phyloP scores from a whole-genome alignment of 2,113 vertebrate genomes.

The Girardinichthys multiradiatus region DNA sequence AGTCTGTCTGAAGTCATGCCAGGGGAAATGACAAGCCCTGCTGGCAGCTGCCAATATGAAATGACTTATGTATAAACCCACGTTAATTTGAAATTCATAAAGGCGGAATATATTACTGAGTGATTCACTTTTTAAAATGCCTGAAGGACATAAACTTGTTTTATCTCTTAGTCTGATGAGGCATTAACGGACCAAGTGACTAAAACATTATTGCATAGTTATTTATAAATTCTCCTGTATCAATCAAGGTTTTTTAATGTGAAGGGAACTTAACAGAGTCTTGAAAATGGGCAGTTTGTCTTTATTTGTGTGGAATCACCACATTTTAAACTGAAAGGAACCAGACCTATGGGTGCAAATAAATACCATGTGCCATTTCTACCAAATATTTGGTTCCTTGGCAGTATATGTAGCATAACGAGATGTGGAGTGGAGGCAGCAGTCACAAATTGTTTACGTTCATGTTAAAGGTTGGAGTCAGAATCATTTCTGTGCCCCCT shows the following conservation, averaged over 20 bases:
- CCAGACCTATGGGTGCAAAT: slow-evolving; percentile 9
- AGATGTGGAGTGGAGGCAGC: slow-evolving; percentile 46
- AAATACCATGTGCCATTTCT: slow-evolving; percentile 3
- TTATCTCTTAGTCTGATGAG: slow-evolving; percentile 38
- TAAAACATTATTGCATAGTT: slow-evolving; percentile 19
- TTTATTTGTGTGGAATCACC: slow-evolving; percentile 10
- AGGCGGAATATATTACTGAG: slow-evolving; percentile 56
- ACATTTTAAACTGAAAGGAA: slow-evolving; percentile 12
- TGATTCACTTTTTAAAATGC: slow-evolving; percentile 43
- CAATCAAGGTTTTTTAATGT: not conserved
- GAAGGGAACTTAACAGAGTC: not conserved
- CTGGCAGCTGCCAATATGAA: slow-evolving; percentile 58
- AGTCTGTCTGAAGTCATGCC: slow-evolving; percentile 65
- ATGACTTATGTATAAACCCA: slow-evolving; percentile 63
- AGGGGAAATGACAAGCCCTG: slow-evolving; percentile 61
- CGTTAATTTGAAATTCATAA: slow-evolving; percentile 67
- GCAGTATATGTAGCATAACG: slow-evolving; percentile 39
- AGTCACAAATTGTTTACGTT: slow-evolving; percentile 48
- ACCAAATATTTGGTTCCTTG: slow-evolving; percentile 18
- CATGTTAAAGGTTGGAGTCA: slow-evolving; percentile 42
- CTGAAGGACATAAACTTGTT: slow-evolving; percentile 54
- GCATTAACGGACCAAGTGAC: slow-evolving; percentile 43
- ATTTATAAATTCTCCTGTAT: not conserved
- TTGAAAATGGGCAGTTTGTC: slow-evolving; percentile 17
- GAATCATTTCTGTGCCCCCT: slow-evolving; percentile 7